Evolutionary conservation across 2,113 vertebrate species (phyloP).

Genomic region (Macrotus californicus): DNA sequence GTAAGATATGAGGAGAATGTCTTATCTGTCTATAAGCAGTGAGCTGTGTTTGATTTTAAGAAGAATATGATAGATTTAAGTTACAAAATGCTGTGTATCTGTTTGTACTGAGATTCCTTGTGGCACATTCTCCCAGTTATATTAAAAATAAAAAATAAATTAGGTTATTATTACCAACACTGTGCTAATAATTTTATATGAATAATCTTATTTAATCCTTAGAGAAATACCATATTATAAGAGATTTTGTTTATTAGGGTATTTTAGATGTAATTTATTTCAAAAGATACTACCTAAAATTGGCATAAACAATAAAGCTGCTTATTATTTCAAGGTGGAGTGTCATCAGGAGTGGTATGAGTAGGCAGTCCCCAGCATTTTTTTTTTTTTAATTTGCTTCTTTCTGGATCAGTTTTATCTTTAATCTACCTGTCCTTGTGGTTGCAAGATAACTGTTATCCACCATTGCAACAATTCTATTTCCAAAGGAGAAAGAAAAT

Average conservation of each 20-base stretch:
- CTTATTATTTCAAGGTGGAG: background rate
- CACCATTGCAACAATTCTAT: background rate
- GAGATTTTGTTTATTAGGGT: background rate
- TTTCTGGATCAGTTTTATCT: background rate
- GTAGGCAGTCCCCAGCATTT: background rate
- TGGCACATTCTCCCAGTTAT: background rate
- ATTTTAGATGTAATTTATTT: background rate
- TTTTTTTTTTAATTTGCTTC: background rate
- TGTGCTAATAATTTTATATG: background rate
- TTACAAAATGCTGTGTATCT: background rate
- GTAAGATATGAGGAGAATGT: background rate
- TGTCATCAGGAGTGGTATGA: background rate
- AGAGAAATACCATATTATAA: background rate
- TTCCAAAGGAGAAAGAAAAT: background rate
- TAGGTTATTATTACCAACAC: background rate
- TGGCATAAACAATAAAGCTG: background rate
- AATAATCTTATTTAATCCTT: background rate
- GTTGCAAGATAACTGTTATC: background rate
- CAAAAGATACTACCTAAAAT: background rate
- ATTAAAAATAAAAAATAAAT: conserved; percentile 27
- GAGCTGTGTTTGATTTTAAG: background rate
- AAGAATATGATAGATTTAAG: background rate
- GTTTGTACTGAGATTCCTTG: background rate
- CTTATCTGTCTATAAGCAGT: background rate
- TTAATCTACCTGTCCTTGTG: background rate